Evolutionary conservation across 2,888 invertebrate species (phyloP), one percentile per base, ranked within the genome.

Genomic region (Sycophila texana): DNA sequence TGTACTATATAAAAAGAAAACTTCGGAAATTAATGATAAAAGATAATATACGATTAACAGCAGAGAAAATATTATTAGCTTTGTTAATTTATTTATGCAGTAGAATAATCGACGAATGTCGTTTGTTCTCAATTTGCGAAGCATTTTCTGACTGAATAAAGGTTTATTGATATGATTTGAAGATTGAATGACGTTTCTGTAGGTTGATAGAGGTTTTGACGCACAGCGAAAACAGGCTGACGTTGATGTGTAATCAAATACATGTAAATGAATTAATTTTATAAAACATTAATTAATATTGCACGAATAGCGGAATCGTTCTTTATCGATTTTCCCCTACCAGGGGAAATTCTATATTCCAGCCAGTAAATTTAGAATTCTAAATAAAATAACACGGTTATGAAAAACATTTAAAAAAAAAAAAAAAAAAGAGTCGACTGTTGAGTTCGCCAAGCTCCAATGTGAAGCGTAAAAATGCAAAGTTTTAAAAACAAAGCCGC

Each of bases 141-240:
- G 20, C 1, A 71, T 53, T 58, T 71, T 22, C 39, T 60, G 51
- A 47, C 30, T 53, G 55, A 51, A 26, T 26, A 26, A 66, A 66
- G 16, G 55, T 73, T 75, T 76, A 74, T 70, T 73, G 63, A 80
- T 71, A 77, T 39, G 53, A 74, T 74, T 70, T 74, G 66, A 7
- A 77, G 77, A 80, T 66, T 77, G 76, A 39, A 39, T 39, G 39
- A 77, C 72, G 67, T 79, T 79, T 51, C 70, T 75, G 70, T 22
- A 71, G 66, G n/a, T 58, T 71, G 53, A 71, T 75, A 13, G 71
- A 71, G 53, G 39, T 71, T 74, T 77, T 65, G 80, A 65, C 61
- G 73, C 58, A 73, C 73, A 70, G 70, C 58, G 65, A 79, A 79
- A 71, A 66, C 72, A 39, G 61, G 61, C 51, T 77, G 74, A 77